Conservation (phyloP, 2,113 vertebrate genomes). For the Phalacrocorax brasilianus region DNA sequence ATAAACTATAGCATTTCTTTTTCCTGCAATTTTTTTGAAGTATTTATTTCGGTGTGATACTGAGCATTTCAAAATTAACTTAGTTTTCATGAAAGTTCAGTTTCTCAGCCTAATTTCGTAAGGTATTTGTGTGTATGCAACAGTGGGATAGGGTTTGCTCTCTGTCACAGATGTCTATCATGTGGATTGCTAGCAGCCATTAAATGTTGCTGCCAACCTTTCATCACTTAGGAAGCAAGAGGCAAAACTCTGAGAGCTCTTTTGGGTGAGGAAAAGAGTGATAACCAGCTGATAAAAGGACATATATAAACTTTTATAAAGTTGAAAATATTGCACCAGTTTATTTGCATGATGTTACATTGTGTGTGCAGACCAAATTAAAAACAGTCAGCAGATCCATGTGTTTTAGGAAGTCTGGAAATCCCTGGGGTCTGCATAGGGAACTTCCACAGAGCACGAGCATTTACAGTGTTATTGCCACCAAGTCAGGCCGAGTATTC, state of each 20-base stretch:
- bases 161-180: neutral
- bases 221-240: neutral
- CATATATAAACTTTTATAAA: neutral
- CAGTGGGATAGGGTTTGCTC: neutral
- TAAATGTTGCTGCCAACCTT: neutral
- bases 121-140: neutral
- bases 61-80: neutral
- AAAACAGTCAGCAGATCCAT: neutral
- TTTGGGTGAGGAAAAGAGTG: neutral
- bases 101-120: neutral
- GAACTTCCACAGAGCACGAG: neutral
- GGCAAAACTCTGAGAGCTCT: neutral
- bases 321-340: fast-evolving
- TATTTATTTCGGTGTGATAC: neutral
- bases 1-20: neutral
- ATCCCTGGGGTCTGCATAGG: neutral
- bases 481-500: neutral
- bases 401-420: neutral
- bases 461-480: neutral
- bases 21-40: neutral
- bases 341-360: neutral
- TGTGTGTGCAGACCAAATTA: neutral
- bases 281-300: neutral
- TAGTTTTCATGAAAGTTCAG: neutral
- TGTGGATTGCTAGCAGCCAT: neutral